These are phyloP conservation scores for Hiodon alosoides DNA, from an alignment of 2,113 vertebrate genomes.

Conservation along the genomic window DNA sequence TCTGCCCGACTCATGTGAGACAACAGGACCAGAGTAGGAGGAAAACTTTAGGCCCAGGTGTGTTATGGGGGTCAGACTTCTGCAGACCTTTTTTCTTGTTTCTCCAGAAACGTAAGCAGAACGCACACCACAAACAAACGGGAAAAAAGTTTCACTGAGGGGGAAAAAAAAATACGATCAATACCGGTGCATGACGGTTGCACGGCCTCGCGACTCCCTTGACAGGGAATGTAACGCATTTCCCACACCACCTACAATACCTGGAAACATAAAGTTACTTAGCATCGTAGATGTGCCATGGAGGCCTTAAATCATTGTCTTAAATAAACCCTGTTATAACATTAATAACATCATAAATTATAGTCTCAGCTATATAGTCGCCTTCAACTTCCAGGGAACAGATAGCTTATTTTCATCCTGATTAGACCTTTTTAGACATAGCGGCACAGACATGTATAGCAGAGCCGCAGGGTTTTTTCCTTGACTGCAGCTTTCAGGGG, in stretches of 20 bases:
- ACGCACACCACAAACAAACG: no score
- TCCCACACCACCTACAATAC: not conserved
- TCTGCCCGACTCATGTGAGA: no score
- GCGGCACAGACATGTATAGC: conserved; percentile 23
- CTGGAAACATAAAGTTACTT: not conserved
- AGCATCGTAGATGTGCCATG: not conserved
- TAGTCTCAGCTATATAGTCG: not conserved
- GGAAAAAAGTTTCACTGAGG: no score
- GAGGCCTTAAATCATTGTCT: not conserved
- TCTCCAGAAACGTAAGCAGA: no score
- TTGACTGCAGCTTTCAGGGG: conserved; percentile 24
- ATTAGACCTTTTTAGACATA: not conserved
- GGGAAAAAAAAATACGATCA: no score
- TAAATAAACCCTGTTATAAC: not conserved
- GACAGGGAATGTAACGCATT: not conserved
- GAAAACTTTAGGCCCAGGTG: not conserved
- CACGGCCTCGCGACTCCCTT: no score
- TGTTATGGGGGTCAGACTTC: not conserved
- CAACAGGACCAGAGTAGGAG: not conserved
- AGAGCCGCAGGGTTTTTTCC: conserved; percentile 21
- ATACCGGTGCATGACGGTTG: no score
- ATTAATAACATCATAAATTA: not conserved
- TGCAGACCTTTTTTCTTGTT: no score
- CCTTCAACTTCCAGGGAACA: not conserved
- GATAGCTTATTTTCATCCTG: not conserved